These are phyloP conservation scores for Malurus leucopterus DNA, from an alignment of 2,797 vertebrate species.

Conservation along the genomic window DNA sequence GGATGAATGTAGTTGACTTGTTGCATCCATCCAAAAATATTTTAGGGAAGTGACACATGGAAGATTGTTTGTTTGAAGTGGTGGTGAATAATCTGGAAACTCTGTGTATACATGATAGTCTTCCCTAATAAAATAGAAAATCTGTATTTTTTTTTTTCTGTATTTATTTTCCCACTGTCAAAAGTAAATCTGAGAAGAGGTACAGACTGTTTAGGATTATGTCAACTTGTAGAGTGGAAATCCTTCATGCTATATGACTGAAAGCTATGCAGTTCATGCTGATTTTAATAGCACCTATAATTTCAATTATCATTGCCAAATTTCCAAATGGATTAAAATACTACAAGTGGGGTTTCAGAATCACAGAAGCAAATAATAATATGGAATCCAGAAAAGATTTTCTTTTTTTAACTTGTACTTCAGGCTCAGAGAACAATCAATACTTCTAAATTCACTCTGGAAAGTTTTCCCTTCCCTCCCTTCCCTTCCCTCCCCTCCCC, in stretches of 20 bases:
- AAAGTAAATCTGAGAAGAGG: conserved; percentile 53
- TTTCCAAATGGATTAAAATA: background rate
- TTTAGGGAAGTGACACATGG: conserved; percentile 15
- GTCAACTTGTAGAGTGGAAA: conserved; percentile 12
- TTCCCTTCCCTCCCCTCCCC: background rate
- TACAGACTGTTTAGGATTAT: conserved; percentile 37
- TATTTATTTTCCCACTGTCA: conserved; percentile 27
- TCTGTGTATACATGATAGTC: conserved; percentile 1
- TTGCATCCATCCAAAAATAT: conserved; percentile 48
- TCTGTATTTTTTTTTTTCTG: conserved; percentile 22
- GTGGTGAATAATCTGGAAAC: conserved; percentile 50
- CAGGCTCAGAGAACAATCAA: background rate
- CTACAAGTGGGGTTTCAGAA: background rate
- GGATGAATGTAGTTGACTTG: conserved; percentile 25
- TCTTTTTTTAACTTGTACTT: background rate
- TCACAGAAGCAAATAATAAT: background rate
- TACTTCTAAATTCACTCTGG: background rate
- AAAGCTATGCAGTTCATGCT: conserved; percentile 32
- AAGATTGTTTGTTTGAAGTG: conserved; percentile 62
- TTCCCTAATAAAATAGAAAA: conserved; percentile 55
- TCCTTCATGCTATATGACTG: background rate
- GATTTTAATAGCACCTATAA: conserved; percentile 25
- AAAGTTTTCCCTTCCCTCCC: background rate
- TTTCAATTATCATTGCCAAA: background rate
- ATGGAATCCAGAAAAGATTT: background rate